Percentiles rank a stretch among this genome's conserved stretches.
Conservation (phyloP, 2,797 vertebrate genomes). For the Alfaro cultratus region DNA sequence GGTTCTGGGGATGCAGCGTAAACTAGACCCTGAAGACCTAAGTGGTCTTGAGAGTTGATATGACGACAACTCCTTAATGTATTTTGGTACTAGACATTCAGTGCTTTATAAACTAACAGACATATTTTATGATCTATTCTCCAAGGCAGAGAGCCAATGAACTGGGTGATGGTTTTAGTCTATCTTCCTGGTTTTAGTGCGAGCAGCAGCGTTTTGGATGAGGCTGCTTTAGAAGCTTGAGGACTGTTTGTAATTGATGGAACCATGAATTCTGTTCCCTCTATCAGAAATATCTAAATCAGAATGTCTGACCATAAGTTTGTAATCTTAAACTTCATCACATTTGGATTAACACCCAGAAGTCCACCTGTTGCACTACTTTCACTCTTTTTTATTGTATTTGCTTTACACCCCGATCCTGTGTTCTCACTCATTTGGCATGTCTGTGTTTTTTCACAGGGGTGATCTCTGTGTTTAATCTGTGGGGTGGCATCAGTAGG, state of each 20-base stretch:
- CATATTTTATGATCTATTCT: no score
- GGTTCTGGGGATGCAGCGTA: no score
- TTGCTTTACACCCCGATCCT: constrained; percentile 2
- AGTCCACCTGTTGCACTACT: neutral
- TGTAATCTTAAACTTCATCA: neutral
- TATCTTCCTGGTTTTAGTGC: neutral
- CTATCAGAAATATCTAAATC: neutral
- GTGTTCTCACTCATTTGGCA: constrained; percentile 8
- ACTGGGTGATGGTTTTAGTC: neutral
- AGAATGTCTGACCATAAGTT: neutral
- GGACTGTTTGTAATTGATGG: neutral
- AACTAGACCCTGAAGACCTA: no score
- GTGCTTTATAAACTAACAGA: no score
- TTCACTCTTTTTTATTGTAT: constrained; percentile 1
- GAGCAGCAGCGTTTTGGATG: no score
- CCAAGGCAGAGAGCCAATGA: neutral
- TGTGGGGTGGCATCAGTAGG: constrained; percentile 59
- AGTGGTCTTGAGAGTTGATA: no score
- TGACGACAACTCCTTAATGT: no score
- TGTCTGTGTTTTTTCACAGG: constrained; percentile 67
- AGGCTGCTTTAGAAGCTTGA: neutral
- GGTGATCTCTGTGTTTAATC: constrained; percentile 45
- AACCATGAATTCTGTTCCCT: neutral
- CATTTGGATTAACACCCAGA: neutral
- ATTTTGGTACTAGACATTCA: no score